Conservation (phyloP, 2,113 vertebrate species). For the Laterallus jamaicensis region DNA sequence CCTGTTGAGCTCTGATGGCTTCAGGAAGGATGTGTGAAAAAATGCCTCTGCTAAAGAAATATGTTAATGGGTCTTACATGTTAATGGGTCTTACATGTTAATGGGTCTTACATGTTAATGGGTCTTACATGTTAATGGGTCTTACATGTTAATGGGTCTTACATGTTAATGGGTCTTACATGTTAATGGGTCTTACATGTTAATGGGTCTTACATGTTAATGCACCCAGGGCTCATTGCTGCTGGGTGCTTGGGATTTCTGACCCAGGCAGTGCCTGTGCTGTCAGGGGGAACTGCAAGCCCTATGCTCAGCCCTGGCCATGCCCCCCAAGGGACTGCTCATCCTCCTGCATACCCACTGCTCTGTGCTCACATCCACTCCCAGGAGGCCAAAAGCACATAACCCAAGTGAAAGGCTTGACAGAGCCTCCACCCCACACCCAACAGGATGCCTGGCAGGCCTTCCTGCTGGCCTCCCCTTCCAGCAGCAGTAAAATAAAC, state of each 20-base stretch:
- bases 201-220: not conserved
- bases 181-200: rapidly evolving
- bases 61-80: rapidly evolving
- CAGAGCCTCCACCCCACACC: not conserved
- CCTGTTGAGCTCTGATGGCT: not conserved
- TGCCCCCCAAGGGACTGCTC: not conserved
- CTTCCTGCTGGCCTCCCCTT: conserved; percentile 11
- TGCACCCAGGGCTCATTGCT: not conserved
- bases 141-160: too few species aligned
- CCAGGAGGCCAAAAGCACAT: not conserved
- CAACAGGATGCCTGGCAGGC: not conserved
- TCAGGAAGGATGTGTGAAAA: not conserved
- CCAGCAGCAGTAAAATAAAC: conserved; percentile 35
- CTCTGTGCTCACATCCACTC: not conserved
- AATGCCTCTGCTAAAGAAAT: not conserved
- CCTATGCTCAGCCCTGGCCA: not conserved
- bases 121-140: not conserved
- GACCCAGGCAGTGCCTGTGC: not conserved
- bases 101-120: rapidly evolving
- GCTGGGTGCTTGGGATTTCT: not conserved
- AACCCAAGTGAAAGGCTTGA: not conserved
- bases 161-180: not conserved
- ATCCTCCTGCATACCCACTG: not conserved
- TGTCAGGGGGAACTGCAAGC: not conserved
- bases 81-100: not conserved